phyloP scores from a whole-genome alignment of 2,113 vertebrate genomes.

The Corvus hawaiiensis region DNA sequence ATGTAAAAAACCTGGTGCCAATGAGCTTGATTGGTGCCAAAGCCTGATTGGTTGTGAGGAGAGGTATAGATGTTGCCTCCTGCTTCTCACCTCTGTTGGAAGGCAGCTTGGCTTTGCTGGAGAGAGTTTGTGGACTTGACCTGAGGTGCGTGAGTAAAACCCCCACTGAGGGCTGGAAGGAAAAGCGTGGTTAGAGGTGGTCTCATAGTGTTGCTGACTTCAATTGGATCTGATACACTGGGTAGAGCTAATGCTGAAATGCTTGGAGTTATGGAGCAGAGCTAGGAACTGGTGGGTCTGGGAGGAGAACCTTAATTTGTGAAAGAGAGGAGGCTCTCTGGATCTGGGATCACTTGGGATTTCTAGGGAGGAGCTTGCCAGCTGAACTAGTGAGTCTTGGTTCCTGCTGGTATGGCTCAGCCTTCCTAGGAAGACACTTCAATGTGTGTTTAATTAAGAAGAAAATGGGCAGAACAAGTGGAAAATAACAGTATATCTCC shows the following conservation, averaged over 20 bases:
- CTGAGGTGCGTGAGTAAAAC: background rate
- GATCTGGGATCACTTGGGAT: background rate
- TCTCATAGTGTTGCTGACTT: background rate
- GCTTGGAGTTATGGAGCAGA: background rate
- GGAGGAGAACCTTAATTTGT: background rate
- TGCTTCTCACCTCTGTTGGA: background rate
- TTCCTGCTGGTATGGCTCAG: constrained; percentile 1
- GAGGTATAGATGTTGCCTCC: background rate
- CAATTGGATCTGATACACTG: background rate
- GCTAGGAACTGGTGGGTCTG: background rate
- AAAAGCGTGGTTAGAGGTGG: background rate
- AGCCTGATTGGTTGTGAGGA: background rate
- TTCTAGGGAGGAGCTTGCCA: background rate
- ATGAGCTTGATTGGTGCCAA: constrained; percentile 5
- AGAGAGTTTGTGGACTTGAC: accelerated
- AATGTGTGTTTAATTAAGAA: constrained; percentile 19
- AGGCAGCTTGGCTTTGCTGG: background rate
- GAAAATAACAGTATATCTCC: constrained; percentile 16
- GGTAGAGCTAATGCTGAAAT: background rate
- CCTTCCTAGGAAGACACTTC: constrained; percentile 4
- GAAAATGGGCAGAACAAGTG: constrained; percentile 29
- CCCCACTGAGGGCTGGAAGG: background rate
- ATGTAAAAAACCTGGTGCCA: constrained; percentile 25
- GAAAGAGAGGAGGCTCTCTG: background rate
- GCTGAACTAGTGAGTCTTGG: background rate